These are phyloP conservation scores for Myrmophylax atrothorax DNA, from an alignment of 2,113 vertebrate genomes.

Conservation along the genomic window DNA sequence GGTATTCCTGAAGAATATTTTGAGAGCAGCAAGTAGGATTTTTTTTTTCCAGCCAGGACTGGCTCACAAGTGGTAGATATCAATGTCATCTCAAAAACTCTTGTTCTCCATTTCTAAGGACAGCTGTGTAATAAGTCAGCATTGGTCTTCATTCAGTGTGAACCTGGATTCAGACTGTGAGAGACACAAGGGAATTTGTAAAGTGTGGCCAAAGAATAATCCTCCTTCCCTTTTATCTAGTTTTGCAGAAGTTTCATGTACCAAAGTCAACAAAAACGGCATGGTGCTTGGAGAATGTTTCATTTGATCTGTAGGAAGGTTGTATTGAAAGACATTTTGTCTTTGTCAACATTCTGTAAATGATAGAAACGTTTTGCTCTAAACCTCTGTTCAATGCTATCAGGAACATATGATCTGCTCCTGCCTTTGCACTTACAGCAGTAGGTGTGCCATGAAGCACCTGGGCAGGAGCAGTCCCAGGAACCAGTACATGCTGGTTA, in stretches of 20 bases:
- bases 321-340: background rate
- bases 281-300: background rate
- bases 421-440: background rate
- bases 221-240: background rate
- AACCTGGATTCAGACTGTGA: background rate
- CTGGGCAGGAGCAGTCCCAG: background rate
- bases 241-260: background rate
- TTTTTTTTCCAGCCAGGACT: background rate
- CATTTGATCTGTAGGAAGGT: background rate
- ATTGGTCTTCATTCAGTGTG: background rate
- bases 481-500: background rate
- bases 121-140: background rate
- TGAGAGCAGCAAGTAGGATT: background rate
- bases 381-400: background rate
- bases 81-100: background rate
- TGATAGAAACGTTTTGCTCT: background rate
- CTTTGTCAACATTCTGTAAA: background rate
- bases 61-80: background rate
- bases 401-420: background rate
- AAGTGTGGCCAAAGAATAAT: background rate
- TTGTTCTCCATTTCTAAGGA: background rate
- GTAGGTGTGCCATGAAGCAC: background rate
- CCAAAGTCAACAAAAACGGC: background rate
- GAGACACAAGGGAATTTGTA: background rate
- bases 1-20: background rate